Percentiles rank a stretch among this genome's conserved stretches.
Conservation (phyloP, 2,797 vertebrate genomes). For the Propithecus deckenii region DNA sequence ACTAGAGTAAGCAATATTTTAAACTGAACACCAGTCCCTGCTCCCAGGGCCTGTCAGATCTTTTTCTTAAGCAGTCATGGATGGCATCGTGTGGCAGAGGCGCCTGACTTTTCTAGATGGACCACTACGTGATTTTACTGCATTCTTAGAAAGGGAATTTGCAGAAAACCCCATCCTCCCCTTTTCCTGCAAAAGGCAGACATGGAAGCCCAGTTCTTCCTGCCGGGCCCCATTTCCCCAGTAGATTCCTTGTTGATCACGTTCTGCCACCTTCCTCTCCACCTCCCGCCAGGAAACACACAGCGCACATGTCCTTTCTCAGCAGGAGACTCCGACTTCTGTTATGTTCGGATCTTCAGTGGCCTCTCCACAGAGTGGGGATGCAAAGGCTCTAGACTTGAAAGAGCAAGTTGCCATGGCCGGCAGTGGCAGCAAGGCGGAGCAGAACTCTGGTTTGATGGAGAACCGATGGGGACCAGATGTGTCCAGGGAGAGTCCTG, state of each 20-base stretch:
- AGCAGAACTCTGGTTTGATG: background rate
- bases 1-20: background rate
- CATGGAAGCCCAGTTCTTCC: background rate
- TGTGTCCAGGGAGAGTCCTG: background rate
- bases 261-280: background rate
- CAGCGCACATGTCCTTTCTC: background rate
- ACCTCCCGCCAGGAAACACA: background rate
- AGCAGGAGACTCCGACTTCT: background rate
- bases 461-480: background rate
- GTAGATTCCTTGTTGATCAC: accelerated
- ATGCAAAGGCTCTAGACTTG: background rate
- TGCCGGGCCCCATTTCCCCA: background rate
- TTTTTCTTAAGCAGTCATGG: background rate
- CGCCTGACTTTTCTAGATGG: background rate
- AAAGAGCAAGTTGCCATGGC: background rate
- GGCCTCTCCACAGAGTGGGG: background rate
- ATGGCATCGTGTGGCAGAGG: background rate
- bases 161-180: background rate
- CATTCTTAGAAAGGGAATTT: background rate
- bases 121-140: accelerated
- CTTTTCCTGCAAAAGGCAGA: too few species aligned
- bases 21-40: background rate
- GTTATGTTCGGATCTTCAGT: background rate
- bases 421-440: background rate
- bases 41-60: accelerated